These are phyloP conservation scores for Alligator mississippiensis DNA, from an alignment of 2,113 vertebrate genomes.

Conservation along the genomic window DNA sequence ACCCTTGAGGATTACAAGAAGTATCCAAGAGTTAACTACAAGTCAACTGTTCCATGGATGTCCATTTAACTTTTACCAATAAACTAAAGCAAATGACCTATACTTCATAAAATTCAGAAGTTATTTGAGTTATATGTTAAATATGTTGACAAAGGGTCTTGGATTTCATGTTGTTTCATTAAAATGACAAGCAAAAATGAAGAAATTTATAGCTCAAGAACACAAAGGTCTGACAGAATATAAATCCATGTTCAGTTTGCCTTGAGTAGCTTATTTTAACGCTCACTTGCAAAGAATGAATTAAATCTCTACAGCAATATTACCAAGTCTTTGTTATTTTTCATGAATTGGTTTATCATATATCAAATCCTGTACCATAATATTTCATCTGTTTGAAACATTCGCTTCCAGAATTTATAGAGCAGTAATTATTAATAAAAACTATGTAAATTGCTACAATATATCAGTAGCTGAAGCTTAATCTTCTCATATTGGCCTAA, in stretches of 20 bases:
- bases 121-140: background rate
- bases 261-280: background rate
- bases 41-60: background rate
- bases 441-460: background rate
- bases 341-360: slow-evolving; percentile 12
- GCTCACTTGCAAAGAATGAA: slow-evolving; percentile 3
- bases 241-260: slow-evolving; percentile 33
- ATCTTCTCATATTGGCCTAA: background rate
- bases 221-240: background rate
- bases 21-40: background rate
- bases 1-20: background rate
- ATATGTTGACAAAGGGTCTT: background rate
- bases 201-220: background rate
- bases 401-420: background rate
- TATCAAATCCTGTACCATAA: background rate
- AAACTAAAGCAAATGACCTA: background rate
- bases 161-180: background rate
- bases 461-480: background rate
- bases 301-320: slow-evolving; percentile 7
- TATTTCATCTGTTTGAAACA: background rate
- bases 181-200: background rate
- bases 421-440: slow-evolving; percentile 1
- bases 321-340: slow-evolving; percentile 7
- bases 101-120: background rate
- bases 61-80: background rate